Base-by-base conservation (phyloP, 2,888 invertebrate genomes). In the Epiblema foenella region DNA sequence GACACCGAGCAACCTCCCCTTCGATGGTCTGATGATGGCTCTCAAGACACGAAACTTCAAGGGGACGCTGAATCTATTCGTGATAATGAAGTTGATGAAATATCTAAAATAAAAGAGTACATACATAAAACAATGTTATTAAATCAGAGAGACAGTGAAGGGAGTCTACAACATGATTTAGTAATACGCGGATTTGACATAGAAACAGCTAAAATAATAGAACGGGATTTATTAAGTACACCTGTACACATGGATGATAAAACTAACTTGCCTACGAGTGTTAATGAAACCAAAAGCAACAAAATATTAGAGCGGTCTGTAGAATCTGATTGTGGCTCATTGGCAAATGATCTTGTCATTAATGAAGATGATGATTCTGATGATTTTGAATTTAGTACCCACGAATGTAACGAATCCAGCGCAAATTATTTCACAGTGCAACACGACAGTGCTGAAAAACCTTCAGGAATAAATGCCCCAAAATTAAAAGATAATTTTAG, bases 191-290 rank as follows among this genome's bases (percentile, higher is more conserved):
- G 93, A 18, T 93, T 93, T 79, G 93, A 93, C 80, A 77, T 82
- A 3, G 90, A 88, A 80, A 91, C 91, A 1, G 93, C 93, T 8
- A 91, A 89, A 84, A 92, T 82, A 68, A 90, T 93, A 33, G 93
- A 94, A 79, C 80, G 90, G 29, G 93, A 93, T 77, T 84, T 93
- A 69, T 82, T 91, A 7, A 90, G 89, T 77, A 79, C 85, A 2
- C 83, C 89, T 7, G 83, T 81, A 24, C 66, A 76, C 58, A 63
- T 72, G 20, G 80, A 78, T 58, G 74, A 76, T 46, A 74, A 72
- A 58, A 49, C 58, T 51, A 60, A 59, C 10, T 58, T 75, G 20
- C 20, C 54, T 10, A 64, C 68, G 57, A 58, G 56, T 69, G 69
- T 75, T 33, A 75, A 78, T 42, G 70, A 74, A 63, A 39, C 63